Evolutionary conservation across 2,113 vertebrate genomes (phyloP).

Genomic region (Macrotus californicus): DNA sequence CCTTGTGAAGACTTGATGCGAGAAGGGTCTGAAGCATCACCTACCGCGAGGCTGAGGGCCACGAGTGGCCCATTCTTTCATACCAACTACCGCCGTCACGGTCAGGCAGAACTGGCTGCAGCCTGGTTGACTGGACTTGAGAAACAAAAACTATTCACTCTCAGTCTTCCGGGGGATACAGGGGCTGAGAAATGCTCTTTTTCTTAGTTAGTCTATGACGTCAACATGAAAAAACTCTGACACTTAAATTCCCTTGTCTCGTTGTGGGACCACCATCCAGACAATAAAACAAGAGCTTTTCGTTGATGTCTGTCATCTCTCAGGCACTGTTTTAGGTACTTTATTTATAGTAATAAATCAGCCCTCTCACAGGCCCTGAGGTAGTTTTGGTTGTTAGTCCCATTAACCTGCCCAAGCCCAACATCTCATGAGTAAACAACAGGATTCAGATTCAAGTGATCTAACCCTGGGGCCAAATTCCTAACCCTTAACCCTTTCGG

Average conservation of each 20-base stretch:
- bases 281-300: not conserved
- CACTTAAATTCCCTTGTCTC: not conserved
- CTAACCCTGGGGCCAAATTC: not conserved
- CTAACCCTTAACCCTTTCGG: no score
- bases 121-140: not conserved
- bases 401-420: not conserved
- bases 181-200: not conserved
- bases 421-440: not conserved
- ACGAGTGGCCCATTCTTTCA: not conserved
- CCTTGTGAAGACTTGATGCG: not conserved
- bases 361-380: not conserved
- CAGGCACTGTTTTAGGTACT: not conserved
- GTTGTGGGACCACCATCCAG: not conserved
- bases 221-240: not conserved
- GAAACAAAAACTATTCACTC: not conserved
- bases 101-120: not conserved
- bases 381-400: not conserved
- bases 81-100: not conserved
- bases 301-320: not conserved
- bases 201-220: not conserved
- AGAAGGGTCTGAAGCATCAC: not conserved
- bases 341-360: not conserved
- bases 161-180: not conserved
- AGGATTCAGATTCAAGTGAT: not conserved
- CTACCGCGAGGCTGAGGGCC: no score